These are phyloP conservation scores for Neodontobutis hainanensis DNA, from an alignment of 2,113 vertebrate species.

Conservation along the genomic window DNA sequence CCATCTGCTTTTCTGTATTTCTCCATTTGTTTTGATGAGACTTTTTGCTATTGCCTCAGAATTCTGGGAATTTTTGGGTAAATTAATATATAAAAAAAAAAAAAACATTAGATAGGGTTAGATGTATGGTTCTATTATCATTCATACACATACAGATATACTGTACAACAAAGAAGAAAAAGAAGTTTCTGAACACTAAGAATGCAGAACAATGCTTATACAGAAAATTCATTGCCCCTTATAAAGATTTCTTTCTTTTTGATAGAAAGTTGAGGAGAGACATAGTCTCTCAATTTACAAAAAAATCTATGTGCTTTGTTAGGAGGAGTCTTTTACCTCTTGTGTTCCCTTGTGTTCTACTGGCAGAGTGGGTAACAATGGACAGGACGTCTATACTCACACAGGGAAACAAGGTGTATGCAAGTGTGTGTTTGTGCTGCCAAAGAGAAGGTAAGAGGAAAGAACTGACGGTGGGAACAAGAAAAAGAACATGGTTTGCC, in stretches of 20 bases:
- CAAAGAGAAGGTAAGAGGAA: constrained; percentile 52
- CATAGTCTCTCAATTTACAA: constrained; percentile 87
- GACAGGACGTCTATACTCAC: constrained; percentile 20
- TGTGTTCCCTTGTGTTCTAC: constrained; percentile 24
- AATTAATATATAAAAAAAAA: no score
- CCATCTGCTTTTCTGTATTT: constrained; percentile 25
- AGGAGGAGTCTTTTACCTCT: constrained; percentile 27
- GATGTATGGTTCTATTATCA: no score
- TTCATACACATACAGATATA: no score
- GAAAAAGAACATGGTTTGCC: constrained; percentile 52
- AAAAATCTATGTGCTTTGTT: constrained; percentile 83
- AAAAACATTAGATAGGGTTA: no score
- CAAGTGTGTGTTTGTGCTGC: constrained; percentile 26
- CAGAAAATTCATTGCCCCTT: no score
- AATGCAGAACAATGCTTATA: no score
- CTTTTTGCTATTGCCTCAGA: constrained; percentile 22
- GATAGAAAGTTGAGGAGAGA: no score
- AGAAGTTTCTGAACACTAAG: no score
- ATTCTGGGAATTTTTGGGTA: constrained; percentile 9
- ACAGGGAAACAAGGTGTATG: constrained; percentile 16
- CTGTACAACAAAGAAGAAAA: no score
- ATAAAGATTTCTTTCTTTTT: no score
- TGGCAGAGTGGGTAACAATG: constrained; percentile 40
- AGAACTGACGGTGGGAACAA: constrained; percentile 32
- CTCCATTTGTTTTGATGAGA: constrained; percentile 26